phyloP scores from a whole-genome alignment of 2,113 vertebrate species.

The Arizona elegans region DNA sequence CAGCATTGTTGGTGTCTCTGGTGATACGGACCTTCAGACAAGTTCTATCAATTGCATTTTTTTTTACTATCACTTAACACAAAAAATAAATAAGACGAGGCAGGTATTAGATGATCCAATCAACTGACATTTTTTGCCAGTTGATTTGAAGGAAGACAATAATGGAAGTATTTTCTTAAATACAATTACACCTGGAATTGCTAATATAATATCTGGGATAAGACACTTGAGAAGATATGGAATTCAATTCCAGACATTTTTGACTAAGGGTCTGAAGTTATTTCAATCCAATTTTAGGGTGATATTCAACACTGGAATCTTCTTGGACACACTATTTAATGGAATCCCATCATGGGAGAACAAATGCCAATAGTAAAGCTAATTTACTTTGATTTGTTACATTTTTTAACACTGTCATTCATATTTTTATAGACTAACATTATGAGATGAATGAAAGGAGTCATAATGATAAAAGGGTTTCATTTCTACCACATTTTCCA shows the following conservation, averaged over 20 bases:
- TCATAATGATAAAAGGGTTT: neutral
- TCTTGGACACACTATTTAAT: neutral
- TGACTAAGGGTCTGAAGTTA: neutral
- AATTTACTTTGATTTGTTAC: neutral
- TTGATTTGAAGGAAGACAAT: neutral
- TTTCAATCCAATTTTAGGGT: neutral
- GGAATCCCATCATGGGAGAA: neutral
- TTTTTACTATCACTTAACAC: neutral
- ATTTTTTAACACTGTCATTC: neutral
- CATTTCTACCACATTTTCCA: neutral
- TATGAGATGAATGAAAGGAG: neutral
- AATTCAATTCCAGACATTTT: neutral
- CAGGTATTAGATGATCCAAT: neutral
- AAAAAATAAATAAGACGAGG: neutral
- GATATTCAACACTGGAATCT: neutral
- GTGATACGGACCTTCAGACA: neutral
- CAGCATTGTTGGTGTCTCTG: neutral
- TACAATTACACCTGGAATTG: neutral
- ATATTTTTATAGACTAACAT: neutral
- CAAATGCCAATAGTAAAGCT: neutral
- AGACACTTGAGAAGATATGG: neutral
- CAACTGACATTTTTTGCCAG: neutral
- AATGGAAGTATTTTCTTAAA: neutral
- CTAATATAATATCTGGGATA: neutral
- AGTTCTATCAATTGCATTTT: neutral